These are phyloP conservation scores for Drosophila pseudotakahashii DNA, from an alignment of 2,888 invertebrate species.

Conservation along the genomic window DNA sequence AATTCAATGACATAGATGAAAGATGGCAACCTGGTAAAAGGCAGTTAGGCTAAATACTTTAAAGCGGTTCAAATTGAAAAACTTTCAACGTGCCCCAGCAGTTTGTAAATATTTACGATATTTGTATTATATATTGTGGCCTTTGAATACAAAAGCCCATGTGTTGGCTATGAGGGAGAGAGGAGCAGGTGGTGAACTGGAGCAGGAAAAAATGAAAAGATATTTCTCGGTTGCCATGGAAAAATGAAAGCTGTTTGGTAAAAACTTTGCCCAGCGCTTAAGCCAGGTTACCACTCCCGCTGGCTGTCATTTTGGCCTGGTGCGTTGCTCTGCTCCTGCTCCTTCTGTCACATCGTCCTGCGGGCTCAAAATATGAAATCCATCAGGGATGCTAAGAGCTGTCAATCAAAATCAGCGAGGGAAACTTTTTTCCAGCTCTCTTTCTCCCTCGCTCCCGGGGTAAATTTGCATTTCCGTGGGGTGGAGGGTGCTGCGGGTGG, in stretches of 20 bases:
- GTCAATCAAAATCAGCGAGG: constrained; percentile 83
- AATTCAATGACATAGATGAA: constrained; percentile 32
- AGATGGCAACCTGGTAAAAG: constrained; percentile 11
- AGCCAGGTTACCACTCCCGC: constrained; percentile 51
- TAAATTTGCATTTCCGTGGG: constrained; percentile 70
- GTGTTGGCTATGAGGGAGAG: constrained; percentile 12
- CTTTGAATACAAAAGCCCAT: constrained; percentile 58
- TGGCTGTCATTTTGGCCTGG: constrained; percentile 68
- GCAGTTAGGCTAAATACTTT: constrained; percentile 58
- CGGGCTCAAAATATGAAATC: constrained; percentile 81
- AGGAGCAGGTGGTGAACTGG: constrained; percentile 15
- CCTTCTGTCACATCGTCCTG: constrained; percentile 24
- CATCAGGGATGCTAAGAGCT: constrained; percentile 83
- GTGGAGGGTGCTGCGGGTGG: constrained; percentile 23
- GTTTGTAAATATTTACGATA: constrained; percentile 37
- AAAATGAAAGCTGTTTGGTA: constrained; percentile 75
- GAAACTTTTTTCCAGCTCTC: constrained; percentile 72
- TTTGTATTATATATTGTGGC: constrained; percentile 33
- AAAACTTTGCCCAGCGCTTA: constrained; percentile 70
- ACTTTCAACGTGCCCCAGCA: constrained; percentile 64
- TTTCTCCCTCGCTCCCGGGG: constrained; percentile 25
- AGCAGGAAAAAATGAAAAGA: constrained; percentile 48
- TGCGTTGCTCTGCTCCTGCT: constrained; percentile 46
- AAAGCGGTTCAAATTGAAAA: constrained; percentile 78
- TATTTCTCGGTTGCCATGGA: constrained; percentile 62